Evolutionary conservation across 1,140 invertebrate genomes (phyloP).

Genomic region (Cecropterus lyciades): DNA sequence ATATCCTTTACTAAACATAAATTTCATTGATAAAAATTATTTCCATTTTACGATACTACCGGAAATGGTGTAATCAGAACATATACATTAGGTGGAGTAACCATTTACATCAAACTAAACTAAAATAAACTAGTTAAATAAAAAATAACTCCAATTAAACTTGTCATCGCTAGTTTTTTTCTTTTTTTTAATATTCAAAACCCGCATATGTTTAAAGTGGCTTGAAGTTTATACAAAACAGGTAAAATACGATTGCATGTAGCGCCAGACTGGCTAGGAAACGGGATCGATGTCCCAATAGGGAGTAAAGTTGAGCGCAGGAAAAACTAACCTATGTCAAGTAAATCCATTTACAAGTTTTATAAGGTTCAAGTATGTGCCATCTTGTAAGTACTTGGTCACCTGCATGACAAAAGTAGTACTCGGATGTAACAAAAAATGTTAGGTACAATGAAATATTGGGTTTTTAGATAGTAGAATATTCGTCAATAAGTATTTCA

Average conservation of each 20-base stretch:
- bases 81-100: too few species aligned
- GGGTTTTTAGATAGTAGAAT: too few species aligned
- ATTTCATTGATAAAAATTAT: too few species aligned
- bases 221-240: constrained; percentile 30
- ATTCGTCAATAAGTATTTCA: too few species aligned
- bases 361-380: not conserved
- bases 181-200: constrained; percentile 9
- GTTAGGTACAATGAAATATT: too few species aligned
- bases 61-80: too few species aligned
- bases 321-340: constrained; percentile 46
- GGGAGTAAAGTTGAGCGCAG: constrained; percentile 49
- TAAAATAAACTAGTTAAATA: not conserved
- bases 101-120: not conserved
- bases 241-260: constrained; percentile 48
- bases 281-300: constrained; percentile 63
- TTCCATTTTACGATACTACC: too few species aligned
- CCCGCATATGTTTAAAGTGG: constrained; percentile 18
- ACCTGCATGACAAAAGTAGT: too few species aligned
- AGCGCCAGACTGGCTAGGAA: constrained; percentile 54
- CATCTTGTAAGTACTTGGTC: too few species aligned
- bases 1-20: too few species aligned
- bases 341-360: constrained; percentile 28
- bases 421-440: too few species aligned
- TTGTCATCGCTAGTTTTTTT: not conserved
- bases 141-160: not conserved